phyloP scores from a whole-genome alignment of 2,113 vertebrate species.

The Phyllostomus discolor region DNA sequence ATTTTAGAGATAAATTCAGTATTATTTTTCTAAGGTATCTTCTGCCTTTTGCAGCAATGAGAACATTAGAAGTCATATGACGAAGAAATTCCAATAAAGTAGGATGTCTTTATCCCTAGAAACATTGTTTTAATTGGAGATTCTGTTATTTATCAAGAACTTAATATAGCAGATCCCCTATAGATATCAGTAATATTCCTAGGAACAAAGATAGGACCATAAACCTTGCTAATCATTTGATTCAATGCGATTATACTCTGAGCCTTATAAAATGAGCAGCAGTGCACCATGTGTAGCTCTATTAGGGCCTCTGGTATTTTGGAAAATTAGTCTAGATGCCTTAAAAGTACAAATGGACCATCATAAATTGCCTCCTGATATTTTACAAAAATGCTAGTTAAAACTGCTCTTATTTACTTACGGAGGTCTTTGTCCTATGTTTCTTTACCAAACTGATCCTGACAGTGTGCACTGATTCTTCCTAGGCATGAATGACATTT shows the following conservation, averaged over 20 bases:
- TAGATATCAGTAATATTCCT: neutral
- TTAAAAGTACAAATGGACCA: neutral
- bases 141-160: constrained; percentile 6
- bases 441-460: neutral
- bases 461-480: neutral
- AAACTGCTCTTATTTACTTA: neutral
- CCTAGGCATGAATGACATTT: neutral
- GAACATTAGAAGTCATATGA: neutral
- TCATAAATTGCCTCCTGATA: neutral
- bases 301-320: neutral
- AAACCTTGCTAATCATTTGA: neutral
- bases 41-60: neutral
- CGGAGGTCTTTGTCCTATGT: neutral
- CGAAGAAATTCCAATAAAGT: neutral
- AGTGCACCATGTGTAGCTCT: neutral
- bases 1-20: neutral
- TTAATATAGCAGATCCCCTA: neutral
- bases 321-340: neutral
- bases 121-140: neutral
- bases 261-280: neutral
- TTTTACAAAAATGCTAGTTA: neutral
- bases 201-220: neutral
- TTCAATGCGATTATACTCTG: neutral
- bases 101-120: neutral
- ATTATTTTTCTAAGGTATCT: neutral